These are phyloP conservation scores for Ptilonorhynchus violaceus DNA, from an alignment of 2,113 vertebrate genomes.

Conservation along the genomic window DNA sequence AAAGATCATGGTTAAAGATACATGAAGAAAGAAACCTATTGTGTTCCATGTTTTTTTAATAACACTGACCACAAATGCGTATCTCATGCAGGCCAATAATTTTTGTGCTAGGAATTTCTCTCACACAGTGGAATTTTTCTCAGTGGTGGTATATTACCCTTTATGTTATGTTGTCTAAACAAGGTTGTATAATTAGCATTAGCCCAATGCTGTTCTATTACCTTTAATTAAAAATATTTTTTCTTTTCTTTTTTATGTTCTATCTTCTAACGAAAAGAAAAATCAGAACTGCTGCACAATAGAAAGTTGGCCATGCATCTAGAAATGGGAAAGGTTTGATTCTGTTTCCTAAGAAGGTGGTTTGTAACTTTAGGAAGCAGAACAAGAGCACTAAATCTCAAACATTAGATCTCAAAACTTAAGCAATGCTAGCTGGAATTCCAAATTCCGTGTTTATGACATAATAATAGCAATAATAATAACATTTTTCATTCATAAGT, in stretches of 20 bases:
- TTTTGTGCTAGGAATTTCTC: not conserved
- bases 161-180: not conserved
- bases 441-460: not conserved
- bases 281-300: not conserved
- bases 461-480: not conserved
- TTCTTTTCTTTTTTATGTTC: not conserved
- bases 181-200: not conserved
- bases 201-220: not conserved
- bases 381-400: not conserved
- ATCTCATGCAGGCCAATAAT: not conserved
- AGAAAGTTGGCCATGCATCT: not conserved
- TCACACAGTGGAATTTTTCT: not conserved
- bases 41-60: not conserved
- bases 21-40: not conserved
- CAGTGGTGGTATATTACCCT: not conserved
- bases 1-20: not conserved
- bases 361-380: not conserved
- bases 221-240: not conserved
- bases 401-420: not conserved
- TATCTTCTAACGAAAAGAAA: not conserved
- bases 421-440: not conserved
- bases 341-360: not conserved
- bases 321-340: not conserved
- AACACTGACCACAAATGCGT: not conserved
- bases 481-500: not conserved